These are phyloP conservation scores for Brachionus paranguensis DNA, from an alignment of 1,140 invertebrate genomes.

Conservation along the genomic window DNA sequence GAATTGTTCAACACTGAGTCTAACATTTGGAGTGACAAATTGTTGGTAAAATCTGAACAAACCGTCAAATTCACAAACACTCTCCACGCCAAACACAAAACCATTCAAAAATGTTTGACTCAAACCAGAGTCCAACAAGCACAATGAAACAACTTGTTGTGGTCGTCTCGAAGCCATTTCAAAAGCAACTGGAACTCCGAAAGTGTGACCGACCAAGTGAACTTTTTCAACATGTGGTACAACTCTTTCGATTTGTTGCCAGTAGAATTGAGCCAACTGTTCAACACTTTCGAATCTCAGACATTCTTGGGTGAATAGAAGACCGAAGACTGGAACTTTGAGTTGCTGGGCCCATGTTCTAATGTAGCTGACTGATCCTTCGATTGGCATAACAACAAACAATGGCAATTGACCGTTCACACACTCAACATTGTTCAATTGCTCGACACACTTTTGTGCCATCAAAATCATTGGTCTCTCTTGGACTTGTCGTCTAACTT, in stretches of 20 bases:
- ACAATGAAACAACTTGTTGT: slow-evolving; percentile 16
- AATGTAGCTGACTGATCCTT: not conserved
- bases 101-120: slow-evolving; percentile 11
- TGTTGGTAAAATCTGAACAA: slow-evolving; percentile 34
- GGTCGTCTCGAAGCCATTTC: slow-evolving; percentile 10
- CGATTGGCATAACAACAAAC: slow-evolving; percentile 16
- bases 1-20: slow-evolving; percentile 5
- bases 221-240: slow-evolving; percentile 10
- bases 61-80: not conserved
- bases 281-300: slow-evolving; percentile 1
- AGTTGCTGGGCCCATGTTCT: slow-evolving; percentile 23
- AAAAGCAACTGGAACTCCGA: slow-evolving; percentile 27
- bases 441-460: not conserved
- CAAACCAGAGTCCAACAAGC: slow-evolving; percentile 21
- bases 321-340: slow-evolving; percentile 6
- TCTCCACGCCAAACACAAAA: not conserved
- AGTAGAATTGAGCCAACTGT: slow-evolving; percentile 22
- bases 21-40: not conserved
- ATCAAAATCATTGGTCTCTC: not conserved
- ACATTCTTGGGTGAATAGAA: not conserved
- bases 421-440: slow-evolving; percentile 1
- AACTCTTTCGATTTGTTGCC: slow-evolving; percentile 28
- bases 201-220: not conserved
- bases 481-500: not conserved
- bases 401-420: slow-evolving; percentile 16